Evolutionary conservation across 2,888 invertebrate species (phyloP).

Genomic region (Thalpophila matura): DNA sequence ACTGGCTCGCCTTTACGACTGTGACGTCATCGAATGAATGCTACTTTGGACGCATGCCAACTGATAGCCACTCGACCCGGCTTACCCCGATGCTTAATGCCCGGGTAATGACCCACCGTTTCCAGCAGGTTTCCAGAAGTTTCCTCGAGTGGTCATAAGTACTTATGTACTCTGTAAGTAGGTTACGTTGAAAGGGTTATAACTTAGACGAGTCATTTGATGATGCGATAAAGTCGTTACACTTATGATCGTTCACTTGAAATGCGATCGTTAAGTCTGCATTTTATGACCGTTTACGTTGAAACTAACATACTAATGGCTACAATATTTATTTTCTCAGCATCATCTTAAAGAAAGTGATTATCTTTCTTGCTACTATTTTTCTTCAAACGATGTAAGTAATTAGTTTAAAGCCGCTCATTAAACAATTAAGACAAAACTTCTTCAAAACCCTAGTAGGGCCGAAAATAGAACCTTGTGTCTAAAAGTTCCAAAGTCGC

Average conservation of each 20-base stretch:
- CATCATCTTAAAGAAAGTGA: conserved; percentile 36
- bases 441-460: conserved; percentile 23
- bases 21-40: conserved; percentile 81
- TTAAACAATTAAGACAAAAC: conserved; percentile 39
- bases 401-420: conserved; percentile 31
- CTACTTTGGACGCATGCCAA: conserved; percentile 84
- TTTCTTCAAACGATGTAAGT: conserved; percentile 6
- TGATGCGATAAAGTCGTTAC: conserved; percentile 45
- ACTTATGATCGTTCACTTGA: conserved; percentile 31
- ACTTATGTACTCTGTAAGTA: conserved; percentile 43
- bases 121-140: conserved; percentile 71
- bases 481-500: conserved; percentile 30
- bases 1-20: conserved; percentile 57
- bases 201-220: conserved; percentile 43
- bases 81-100: conserved; percentile 79
- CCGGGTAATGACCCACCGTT: conserved; percentile 84
- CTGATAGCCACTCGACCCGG: conserved; percentile 84
- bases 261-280: conserved; percentile 29
- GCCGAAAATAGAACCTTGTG: conserved; percentile 20
- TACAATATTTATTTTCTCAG: conserved; percentile 24
- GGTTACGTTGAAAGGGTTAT: conserved; percentile 53
- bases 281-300: conserved; percentile 48
- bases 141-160: conserved; percentile 57
- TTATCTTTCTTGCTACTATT: conserved; percentile 12
- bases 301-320: conserved; percentile 23